phyloP scores from a whole-genome alignment of 2,113 vertebrate species.

The Anarhynchus alexandrinus region DNA sequence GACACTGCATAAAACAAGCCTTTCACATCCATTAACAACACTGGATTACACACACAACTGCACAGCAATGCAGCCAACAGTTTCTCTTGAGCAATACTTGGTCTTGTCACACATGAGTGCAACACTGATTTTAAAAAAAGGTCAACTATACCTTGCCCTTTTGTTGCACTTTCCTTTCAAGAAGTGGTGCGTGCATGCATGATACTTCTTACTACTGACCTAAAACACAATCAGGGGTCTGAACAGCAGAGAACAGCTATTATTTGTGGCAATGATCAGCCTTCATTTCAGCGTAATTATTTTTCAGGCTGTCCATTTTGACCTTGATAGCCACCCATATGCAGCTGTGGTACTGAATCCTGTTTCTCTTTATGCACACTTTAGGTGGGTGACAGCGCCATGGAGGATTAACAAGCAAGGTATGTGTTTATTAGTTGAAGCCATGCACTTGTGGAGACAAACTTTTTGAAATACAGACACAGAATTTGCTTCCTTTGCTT shows the following conservation, averaged over 20 bases:
- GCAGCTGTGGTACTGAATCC: background rate
- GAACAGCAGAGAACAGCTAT: background rate
- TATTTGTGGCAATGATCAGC: background rate
- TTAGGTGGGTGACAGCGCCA: background rate
- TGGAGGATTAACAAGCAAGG: slow-evolving; percentile 42
- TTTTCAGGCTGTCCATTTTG: background rate
- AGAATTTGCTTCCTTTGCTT: background rate
- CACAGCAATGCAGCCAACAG: background rate
- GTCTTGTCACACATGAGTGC: background rate
- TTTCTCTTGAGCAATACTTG: background rate
- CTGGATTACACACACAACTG: background rate
- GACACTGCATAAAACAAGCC: background rate
- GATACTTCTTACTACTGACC: background rate
- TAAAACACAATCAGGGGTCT: background rate
- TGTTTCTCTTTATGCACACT: slow-evolving; percentile 5
- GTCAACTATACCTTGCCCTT: background rate
- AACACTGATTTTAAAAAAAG: background rate
- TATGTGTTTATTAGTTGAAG: slow-evolving; percentile 19
- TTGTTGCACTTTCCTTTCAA: background rate
- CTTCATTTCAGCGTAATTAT: background rate
- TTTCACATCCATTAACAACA: background rate
- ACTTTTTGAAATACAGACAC: background rate
- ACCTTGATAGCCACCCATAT: background rate
- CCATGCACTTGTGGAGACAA: background rate
- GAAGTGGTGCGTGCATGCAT: background rate